Evolutionary conservation across 2,888 invertebrate species (phyloP), one percentile per base, ranked within the genome.

Genomic region (Cacoxenus indagator): DNA sequence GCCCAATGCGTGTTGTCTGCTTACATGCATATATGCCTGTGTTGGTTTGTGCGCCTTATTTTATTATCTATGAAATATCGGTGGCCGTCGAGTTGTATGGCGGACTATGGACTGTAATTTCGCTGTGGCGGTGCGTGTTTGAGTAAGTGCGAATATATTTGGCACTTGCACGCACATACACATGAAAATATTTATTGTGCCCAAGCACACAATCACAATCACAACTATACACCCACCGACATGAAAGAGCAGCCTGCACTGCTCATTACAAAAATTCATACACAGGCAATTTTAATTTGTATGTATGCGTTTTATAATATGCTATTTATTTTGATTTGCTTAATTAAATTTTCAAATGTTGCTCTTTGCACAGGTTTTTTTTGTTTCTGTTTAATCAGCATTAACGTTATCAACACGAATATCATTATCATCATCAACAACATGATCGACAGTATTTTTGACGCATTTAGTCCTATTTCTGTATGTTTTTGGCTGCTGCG

Each of bases 341-440:
- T 76, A 78, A 82, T 78, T 77, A 75, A 75, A 76, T 76, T 76
- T 75, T 76, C 70, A 74, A 77, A 72, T 73, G 72, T 67, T 72
- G 51, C 68, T 68, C 71, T 70, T 62, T 62, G 67, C 73, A 73
- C 70, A 59, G n/a, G 70, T 71, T 61, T 66, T 70, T 67, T 6
- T 61, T 68, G 68, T 65, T 54, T 54, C 3, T 14, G 14, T 54
- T 8, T 5, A 19, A 54, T 6, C 24, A 54, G 2, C 24, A 54
- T 24, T 11, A 24, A 24, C 9, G n/a, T n/a, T n/a, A n/a, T n/a
- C n/a, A n/a, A n/a, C n/a, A n/a, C n/a, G n/a, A n/a, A n/a, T n/a
- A n/a, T n/a, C n/a, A n/a, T n/a, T n/a, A n/a, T n/a, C n/a, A n/a
- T n/a, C n/a, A n/a, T n/a, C n/a, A n/a, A n/a, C n/a, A n/a, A n/a